Evolutionary conservation across 2,888 invertebrate genomes (phyloP).

Genomic region (Ophion costatus): DNA sequence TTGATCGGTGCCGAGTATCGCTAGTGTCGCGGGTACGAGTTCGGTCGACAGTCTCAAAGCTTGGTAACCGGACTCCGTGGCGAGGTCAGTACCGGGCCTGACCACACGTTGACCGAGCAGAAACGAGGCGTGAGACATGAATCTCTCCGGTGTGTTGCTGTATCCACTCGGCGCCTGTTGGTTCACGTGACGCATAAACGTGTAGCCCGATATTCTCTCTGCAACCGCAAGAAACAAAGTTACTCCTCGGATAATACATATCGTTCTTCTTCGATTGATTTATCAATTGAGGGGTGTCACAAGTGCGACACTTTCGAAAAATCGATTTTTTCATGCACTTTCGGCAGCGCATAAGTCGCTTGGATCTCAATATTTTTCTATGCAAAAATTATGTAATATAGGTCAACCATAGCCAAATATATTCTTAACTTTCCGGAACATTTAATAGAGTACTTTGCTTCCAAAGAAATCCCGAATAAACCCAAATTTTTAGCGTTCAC

Average conservation of each 20-base stretch:
- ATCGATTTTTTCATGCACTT: too few species aligned
- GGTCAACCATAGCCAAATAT: too few species aligned
- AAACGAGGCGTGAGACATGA: slow-evolving; percentile 89
- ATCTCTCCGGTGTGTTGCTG: slow-evolving; percentile 87
- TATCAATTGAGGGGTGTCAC: too few species aligned
- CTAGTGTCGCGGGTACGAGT: slow-evolving; percentile 93
- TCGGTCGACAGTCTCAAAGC: slow-evolving; percentile 94
- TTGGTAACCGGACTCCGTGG: slow-evolving; percentile 91
- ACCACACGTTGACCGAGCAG: slow-evolving; percentile 89
- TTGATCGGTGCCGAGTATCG: slow-evolving; percentile 89
- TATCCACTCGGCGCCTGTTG: slow-evolving; percentile 87
- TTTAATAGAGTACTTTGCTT: too few species aligned
- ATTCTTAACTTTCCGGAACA: too few species aligned
- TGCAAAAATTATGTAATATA: too few species aligned
- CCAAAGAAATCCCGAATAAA: too few species aligned
- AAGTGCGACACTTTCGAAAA: too few species aligned
- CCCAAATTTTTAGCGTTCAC: too few species aligned
- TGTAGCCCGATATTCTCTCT: slow-evolving; percentile 90
- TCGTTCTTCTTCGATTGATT: neutral
- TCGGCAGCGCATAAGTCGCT: too few species aligned
- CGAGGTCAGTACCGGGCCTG: slow-evolving; percentile 85
- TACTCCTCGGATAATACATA: slow-evolving; percentile 24
- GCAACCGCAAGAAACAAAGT: slow-evolving; percentile 69
- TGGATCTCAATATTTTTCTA: too few species aligned
- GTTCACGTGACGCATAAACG: slow-evolving; percentile 88